Evolutionary conservation across 2,797 vertebrate genomes (phyloP).

Genomic region (Pitangus sulphuratus): DNA sequence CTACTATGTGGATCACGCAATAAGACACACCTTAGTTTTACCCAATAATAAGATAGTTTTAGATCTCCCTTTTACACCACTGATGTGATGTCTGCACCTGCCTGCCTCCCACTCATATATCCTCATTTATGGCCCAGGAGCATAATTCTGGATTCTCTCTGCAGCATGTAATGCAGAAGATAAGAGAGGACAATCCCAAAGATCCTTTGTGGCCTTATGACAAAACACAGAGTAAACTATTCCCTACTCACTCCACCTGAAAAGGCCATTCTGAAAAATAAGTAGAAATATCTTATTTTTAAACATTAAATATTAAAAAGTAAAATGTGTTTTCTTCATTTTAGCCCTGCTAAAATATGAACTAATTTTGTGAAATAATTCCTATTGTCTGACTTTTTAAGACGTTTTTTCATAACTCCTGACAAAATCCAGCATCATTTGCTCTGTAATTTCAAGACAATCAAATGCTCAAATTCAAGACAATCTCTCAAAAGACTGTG

Average conservation of each 20-base stretch:
- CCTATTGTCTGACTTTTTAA: not conserved
- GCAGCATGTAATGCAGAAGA: not conserved
- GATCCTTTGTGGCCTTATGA: not conserved
- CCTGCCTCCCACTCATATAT: not conserved
- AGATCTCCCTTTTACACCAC: not conserved
- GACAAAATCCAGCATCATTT: not conserved
- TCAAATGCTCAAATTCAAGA: not conserved
- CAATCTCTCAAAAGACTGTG: not conserved
- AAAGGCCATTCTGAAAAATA: not conserved
- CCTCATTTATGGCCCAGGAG: not conserved
- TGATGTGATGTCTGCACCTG: not conserved
- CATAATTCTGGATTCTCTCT: too few species aligned
- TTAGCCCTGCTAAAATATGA: not conserved
- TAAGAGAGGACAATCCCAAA: not conserved
- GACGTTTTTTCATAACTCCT: not conserved
- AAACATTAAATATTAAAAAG: not conserved
- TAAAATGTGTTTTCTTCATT: not conserved
- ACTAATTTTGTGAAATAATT: not conserved
- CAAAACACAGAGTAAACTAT: not conserved
- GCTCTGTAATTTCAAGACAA: not conserved
- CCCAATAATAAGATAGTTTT: not conserved
- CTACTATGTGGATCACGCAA: accelerated
- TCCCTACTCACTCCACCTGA: not conserved
- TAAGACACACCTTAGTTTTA: not conserved
- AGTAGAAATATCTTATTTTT: not conserved